Conservation (phyloP, 2,888 invertebrate species). For the Pristionchus japonicus region DNA sequence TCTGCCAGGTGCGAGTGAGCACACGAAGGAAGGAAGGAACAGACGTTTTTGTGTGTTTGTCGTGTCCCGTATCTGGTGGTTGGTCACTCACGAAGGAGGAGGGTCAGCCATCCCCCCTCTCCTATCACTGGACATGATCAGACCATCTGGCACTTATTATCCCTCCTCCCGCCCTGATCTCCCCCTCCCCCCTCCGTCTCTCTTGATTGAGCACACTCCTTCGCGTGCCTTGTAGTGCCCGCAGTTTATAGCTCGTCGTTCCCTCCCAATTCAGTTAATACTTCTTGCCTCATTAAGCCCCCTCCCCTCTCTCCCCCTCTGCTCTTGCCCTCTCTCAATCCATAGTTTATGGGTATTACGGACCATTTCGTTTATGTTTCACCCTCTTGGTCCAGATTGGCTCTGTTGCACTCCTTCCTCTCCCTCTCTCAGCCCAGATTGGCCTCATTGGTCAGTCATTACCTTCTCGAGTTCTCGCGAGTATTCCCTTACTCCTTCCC, state of each 20-base stretch:
- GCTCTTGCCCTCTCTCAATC: neutral
- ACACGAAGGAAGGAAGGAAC: neutral
- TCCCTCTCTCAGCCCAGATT: neutral
- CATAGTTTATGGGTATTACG: conserved; percentile 26
- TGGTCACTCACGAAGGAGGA: neutral
- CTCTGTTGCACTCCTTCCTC: neutral
- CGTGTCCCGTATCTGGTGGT: neutral
- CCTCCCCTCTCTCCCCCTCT: neutral
- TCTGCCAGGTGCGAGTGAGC: neutral
- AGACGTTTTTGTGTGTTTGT: conserved; percentile 19
- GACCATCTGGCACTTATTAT: conserved; percentile 34
- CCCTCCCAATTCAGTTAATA: conserved; percentile 24
- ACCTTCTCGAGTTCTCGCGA: neutral
- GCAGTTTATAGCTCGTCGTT: conserved; percentile 4
- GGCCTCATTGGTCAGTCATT: neutral
- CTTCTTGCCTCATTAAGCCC: conserved; percentile 18
- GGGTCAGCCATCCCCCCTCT: neutral
- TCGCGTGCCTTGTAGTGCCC: neutral
- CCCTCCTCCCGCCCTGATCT: neutral
- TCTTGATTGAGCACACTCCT: neutral
- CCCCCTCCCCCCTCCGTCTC: neutral
- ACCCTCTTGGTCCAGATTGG: neutral
- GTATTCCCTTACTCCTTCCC: neutral
- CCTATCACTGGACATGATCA: neutral
- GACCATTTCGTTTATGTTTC: neutral